These are phyloP conservation scores for Pseudotriccus pelzelni DNA, from an alignment of 2,797 vertebrate species.

Conservation along the genomic window DNA sequence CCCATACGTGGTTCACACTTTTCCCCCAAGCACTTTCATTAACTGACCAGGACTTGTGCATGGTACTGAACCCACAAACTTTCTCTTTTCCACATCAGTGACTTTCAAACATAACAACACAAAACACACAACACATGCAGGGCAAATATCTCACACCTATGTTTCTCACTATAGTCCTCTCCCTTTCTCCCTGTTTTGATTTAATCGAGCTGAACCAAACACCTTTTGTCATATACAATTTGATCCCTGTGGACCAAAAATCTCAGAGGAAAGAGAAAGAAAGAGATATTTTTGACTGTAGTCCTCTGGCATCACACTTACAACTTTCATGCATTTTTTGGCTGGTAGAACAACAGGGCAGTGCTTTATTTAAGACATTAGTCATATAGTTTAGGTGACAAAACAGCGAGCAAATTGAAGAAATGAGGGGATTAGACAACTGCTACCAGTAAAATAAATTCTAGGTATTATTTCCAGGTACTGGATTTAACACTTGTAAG, in stretches of 20 bases:
- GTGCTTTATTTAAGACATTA: background rate
- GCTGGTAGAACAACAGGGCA: background rate
- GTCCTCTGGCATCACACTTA: background rate
- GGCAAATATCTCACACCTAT: background rate
- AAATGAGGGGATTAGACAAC: slow-evolving; percentile 13
- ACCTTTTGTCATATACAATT: rapidly evolving
- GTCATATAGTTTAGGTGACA: background rate
- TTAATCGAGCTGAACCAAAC: rapidly evolving
- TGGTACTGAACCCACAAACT: background rate
- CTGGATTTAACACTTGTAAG: background rate
- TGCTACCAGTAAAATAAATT: slow-evolving; percentile 26
- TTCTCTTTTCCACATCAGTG: background rate
- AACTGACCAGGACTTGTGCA: background rate
- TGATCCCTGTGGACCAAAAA: background rate
- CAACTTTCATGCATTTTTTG: background rate
- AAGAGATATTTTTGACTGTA: background rate
- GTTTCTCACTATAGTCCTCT: background rate
- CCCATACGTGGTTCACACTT: rapidly evolving
- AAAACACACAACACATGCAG: background rate
- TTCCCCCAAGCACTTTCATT: background rate
- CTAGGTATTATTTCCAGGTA: background rate
- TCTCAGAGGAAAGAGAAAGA: background rate
- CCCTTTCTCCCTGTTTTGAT: background rate
- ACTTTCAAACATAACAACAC: background rate
- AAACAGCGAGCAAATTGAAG: background rate